Base-by-base conservation (phyloP, 1,140 invertebrate genomes). In the Bombus pyrosoma region DNA sequence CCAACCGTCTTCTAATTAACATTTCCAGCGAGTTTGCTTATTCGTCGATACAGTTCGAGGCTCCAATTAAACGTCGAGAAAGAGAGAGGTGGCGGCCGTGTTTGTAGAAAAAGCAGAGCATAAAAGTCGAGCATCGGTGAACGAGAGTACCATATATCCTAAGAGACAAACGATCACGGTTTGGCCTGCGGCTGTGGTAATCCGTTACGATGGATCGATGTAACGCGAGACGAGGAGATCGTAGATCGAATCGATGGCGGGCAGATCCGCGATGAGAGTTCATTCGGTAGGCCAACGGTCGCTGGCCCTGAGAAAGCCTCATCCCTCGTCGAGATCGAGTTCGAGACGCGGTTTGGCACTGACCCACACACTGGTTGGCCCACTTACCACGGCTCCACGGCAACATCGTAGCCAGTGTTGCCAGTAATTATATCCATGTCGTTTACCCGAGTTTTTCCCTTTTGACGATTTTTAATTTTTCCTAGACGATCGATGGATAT, bases 361-460 rank as follows among this genome's bases (percentile, higher is more conserved):
- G 93, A 94, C 93, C 92, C 93, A 93, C 91, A 93, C 93, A 90
- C 75, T 90, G 84, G 62, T 85, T 93, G 92, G 91, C 93, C 94
- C 92, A 94, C 93, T 93, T 94, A 89, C 74, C 74, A 57, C 62
- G 72, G 25, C 59, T 59, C 68, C 79, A 47, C 34, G 86, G 76
- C 79, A 88, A 76, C 74, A 47, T 34, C 76, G 79, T 43, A 32
- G 28, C 41, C 77, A 47, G n/a, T 53, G 59, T 83, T 85, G 88
- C 64, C 81, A 62, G 77, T 85, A 59, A 89, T 87, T 69, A 72
- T 66, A 66, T n/a, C 13, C 75, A 64, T 18, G 64, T 43, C 66
- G 43, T 66, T 66, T 34, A 59, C 18, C 22, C 22, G 59, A n/a
- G 41, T 79, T 83, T 80, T 85, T 53, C 62, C 43, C 28, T 43